Evolutionary conservation across 1,140 invertebrate genomes (phyloP), one percentile per base, ranked within the genome.

Genomic region (Diorhabda elongata): DNA sequence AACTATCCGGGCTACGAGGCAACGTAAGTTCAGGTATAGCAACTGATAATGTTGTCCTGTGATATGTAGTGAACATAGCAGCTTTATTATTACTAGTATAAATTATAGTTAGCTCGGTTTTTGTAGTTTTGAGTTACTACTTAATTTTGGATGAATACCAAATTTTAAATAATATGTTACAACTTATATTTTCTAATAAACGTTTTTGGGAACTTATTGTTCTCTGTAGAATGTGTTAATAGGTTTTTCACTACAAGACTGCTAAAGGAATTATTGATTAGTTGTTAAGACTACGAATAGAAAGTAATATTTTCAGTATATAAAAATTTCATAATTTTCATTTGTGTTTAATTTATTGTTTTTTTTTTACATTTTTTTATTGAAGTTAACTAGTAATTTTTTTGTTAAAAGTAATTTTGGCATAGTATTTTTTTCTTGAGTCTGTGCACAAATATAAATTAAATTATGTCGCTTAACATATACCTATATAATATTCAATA

Each of bases 1-100:
- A 72, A 45, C 68, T 66, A 61, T 60, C 65, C 65, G 43, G 57
- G 42, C 65, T 58, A 56, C 57, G 57, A 42, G 57, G 47, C 70
- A 66, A 66, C 42, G 58, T 72, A 72, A 67, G 65, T 67, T 69
- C 69, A 71, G 70, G 67, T 73, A 71, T 70, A 73, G 72, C 72
- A 73, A 73, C 45, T 73, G 66, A 69, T 71, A 26, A 69, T 69
- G 71, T 73, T 73, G 72, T 67, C 72, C 72, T 73, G 72, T 73
- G 72, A 73, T 73, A 73, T 71, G 72, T 73, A 73, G 72, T 71
- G 64, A 70, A 64, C 70, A 62, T 67, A 67, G 69, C 57, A 64
- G 44, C 11, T 67, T 44, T 44, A 52, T 8, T 52, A 26, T 52
- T 6, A 52, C 3, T 52, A 8, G 47, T 52, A 8, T 52, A 52